Evolutionary conservation across 2,113 vertebrate genomes (phyloP).

Genomic region (Conger conger): DNA sequence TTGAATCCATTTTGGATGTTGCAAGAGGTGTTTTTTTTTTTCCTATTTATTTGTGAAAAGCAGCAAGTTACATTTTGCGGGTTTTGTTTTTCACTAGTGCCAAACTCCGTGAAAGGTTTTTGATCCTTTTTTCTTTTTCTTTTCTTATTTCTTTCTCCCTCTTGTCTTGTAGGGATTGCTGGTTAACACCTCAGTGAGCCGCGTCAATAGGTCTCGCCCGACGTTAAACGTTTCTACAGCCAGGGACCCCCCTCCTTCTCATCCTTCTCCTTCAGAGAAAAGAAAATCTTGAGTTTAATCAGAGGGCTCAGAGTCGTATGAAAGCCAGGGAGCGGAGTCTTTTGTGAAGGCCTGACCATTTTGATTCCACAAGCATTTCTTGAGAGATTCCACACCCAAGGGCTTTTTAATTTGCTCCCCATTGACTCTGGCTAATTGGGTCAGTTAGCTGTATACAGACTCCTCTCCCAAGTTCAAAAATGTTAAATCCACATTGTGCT

Average conservation of each 20-base stretch:
- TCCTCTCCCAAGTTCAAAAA: slow-evolving; percentile 59
- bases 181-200: slow-evolving; percentile 66
- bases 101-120: background rate
- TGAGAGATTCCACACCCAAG: slow-evolving; percentile 54
- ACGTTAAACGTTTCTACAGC: slow-evolving; percentile 59
- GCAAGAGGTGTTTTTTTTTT: slow-evolving; percentile 16
- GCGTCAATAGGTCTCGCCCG: slow-evolving; percentile 52
- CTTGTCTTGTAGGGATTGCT: slow-evolving; percentile 50
- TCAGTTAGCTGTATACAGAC: slow-evolving; percentile 65
- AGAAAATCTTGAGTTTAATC: slow-evolving; percentile 63
- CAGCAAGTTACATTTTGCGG: background rate
- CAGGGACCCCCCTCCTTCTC: slow-evolving; percentile 57
- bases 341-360: slow-evolving; percentile 63
- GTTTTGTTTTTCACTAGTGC: background rate
- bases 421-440: slow-evolving; percentile 77
- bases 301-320: slow-evolving; percentile 34
- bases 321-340: slow-evolving; percentile 40
- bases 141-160: slow-evolving; percentile 19
- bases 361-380: slow-evolving; percentile 62
- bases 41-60: background rate
- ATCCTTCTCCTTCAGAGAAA: slow-evolving; percentile 53
- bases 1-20: slow-evolving; percentile 15
- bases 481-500: slow-evolving; percentile 65
- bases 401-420: slow-evolving; percentile 75
- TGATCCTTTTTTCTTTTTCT: background rate